Conservation (phyloP, 2,888 invertebrate genomes). For the Harpalus rufipes region DNA sequence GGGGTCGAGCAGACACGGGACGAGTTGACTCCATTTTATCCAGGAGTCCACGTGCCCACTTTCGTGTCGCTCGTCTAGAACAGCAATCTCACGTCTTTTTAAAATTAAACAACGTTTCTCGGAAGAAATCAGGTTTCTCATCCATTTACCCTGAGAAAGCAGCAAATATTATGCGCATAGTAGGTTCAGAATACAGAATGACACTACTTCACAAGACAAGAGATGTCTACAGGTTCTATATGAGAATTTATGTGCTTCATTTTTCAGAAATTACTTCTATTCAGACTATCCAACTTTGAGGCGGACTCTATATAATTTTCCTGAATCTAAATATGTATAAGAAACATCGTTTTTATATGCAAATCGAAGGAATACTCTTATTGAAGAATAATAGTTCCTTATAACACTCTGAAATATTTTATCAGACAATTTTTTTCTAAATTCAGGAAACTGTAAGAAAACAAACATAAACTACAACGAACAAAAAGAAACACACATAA, state of each 20-base stretch:
- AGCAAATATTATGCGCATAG: slow-evolving; percentile 15
- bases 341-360: not conserved
- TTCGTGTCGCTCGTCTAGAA: slow-evolving; percentile 5
- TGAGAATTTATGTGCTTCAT: not conserved
- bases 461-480: not conserved
- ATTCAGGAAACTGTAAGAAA: not conserved
- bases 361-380: not conserved
- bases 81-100: slow-evolving; percentile 1
- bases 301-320: not conserved
- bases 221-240: not conserved
- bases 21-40: not conserved
- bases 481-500: not conserved
- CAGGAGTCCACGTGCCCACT: not conserved
- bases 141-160: not conserved
- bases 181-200: not conserved
- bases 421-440: not conserved
- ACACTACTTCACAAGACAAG: not conserved
- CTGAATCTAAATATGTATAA: not conserved
- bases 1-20: not conserved
- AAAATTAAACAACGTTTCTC: slow-evolving; percentile 43
- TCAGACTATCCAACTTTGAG: not conserved
- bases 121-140: slow-evolving; percentile 37
- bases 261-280: not conserved
- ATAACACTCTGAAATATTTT: not conserved
- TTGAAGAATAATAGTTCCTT: not conserved